Conservation (phyloP, 2,888 invertebrate species). For the Axea sp. region DNA sequence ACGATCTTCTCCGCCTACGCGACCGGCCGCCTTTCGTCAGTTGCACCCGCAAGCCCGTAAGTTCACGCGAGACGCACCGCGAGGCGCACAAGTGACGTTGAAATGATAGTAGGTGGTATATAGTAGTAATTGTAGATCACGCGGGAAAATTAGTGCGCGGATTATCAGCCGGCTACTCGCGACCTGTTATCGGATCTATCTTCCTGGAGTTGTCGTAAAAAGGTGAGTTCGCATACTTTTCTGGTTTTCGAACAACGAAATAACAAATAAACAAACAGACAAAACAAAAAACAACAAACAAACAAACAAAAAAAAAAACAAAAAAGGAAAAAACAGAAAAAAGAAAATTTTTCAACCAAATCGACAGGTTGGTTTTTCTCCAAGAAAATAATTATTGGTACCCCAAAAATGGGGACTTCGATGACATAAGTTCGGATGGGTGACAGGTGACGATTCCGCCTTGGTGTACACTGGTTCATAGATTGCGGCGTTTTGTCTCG, state of each 20-base stretch:
- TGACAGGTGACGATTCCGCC: not conserved
- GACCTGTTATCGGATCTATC: conserved; percentile 62
- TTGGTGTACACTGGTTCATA: too few relatives aligned
- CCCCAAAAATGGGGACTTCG: conserved; percentile 11
- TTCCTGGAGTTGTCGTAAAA: conserved; percentile 44
- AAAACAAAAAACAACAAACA: too few relatives aligned
- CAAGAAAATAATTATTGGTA: too few relatives aligned
- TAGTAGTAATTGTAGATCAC: conserved; percentile 34
- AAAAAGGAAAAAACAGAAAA: too few relatives aligned
- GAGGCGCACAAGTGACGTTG: conserved; percentile 61
- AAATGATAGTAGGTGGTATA: conserved; percentile 47
- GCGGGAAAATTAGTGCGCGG: conserved; percentile 61
- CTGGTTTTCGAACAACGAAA: conserved; percentile 11
- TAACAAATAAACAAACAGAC: not conserved
- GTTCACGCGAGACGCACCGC: conserved; percentile 75
- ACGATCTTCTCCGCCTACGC: conserved; percentile 79
- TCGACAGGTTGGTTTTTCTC: too few relatives aligned
- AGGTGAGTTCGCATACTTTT: conserved; percentile 46
- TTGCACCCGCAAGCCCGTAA: conserved; percentile 79
- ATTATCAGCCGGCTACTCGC: conserved; percentile 60
- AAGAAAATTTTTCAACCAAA: too few relatives aligned
- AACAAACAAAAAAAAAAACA: too few relatives aligned
- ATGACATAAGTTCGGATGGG: not conserved
- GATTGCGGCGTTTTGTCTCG: too few relatives aligned
- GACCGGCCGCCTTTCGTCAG: conserved; percentile 77